Base-by-base conservation (phyloP, 1,140 invertebrate species). In the Drosophila oshimai region DNA sequence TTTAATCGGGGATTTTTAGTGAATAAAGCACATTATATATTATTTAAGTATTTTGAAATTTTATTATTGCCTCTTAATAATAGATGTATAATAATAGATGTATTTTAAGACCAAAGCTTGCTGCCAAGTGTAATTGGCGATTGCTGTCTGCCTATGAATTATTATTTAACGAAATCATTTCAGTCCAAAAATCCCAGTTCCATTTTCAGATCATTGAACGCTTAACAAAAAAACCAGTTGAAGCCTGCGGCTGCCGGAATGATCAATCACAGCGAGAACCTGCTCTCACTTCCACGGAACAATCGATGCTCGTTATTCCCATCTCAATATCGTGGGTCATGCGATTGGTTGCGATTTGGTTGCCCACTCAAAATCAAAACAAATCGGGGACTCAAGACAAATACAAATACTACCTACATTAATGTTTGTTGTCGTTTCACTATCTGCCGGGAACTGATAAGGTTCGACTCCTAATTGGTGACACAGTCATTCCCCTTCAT, bases 401-500 rank as follows among this genome's bases (percentile, higher is more conserved):
- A 49, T 18, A 33, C 36, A 57, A 41, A 18, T n/a, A 33, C 18
- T 13, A 31, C 15, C 20, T 37, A n/a, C 9, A 12, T 24, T 15
- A 29, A 22, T 28, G 55, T 33, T 22, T 29, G 51, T 24, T 28
- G 28, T 24, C 20, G 41, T 6, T 29, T 6, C 42, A 50, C 26
- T 20, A 65, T 49, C 42, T 28, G 13, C 17, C 18, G 13, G 12
- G 24, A 6, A 47, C 12, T 53, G 78, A 81, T 81, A 81, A 83
- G 69, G 20, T 5, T 18, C n/a, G 53, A 3, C 18, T 51, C 17
- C 46, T 15, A 42, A 44, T 44, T 54, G 36, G 34, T 24, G 37
- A 39, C 46, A 83, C 78, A 83, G 69, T 84, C 78, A 83, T 84
- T 47, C 49, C 64, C 58, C 70, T 61, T 86, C 71, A 79, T 57